Evolutionary conservation across 2,797 vertebrate species (phyloP).

Genomic region (Vultur gryphus): DNA sequence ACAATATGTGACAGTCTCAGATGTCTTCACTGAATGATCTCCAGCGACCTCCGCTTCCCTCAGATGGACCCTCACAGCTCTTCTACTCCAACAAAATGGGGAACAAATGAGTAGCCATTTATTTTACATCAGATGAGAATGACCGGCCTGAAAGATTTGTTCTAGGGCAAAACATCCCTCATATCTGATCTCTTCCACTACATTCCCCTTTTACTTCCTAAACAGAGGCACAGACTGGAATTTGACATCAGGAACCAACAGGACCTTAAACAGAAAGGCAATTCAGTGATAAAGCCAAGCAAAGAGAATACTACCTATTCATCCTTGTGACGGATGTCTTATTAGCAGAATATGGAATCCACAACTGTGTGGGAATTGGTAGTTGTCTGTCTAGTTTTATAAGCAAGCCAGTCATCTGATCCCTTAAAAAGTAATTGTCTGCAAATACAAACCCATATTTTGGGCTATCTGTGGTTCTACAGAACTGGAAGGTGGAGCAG

Average conservation of each 20-base stretch:
- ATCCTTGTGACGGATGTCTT: background rate
- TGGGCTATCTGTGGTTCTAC: background rate
- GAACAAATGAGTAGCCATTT: background rate
- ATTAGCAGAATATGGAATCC: background rate
- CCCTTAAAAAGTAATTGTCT: background rate
- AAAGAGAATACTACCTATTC: background rate
- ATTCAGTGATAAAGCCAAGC: background rate
- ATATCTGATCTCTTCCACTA: background rate
- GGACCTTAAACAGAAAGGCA: background rate
- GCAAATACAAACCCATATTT: background rate
- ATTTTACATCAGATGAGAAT: background rate
- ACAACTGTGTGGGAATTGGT: background rate
- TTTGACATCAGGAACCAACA: background rate
- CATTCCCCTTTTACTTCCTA: background rate
- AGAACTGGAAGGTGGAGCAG: background rate
- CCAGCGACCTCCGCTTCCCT: background rate
- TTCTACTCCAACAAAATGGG: background rate
- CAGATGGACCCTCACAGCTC: background rate
- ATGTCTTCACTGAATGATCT: background rate
- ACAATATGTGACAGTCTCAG: background rate
- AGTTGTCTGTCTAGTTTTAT: background rate
- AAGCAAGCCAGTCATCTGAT: background rate
- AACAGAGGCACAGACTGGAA: background rate
- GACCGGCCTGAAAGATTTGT: background rate
- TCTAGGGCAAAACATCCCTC: background rate